Base-by-base conservation (phyloP, 2,113 vertebrate species). In the Hirundichthys speculiger region DNA sequence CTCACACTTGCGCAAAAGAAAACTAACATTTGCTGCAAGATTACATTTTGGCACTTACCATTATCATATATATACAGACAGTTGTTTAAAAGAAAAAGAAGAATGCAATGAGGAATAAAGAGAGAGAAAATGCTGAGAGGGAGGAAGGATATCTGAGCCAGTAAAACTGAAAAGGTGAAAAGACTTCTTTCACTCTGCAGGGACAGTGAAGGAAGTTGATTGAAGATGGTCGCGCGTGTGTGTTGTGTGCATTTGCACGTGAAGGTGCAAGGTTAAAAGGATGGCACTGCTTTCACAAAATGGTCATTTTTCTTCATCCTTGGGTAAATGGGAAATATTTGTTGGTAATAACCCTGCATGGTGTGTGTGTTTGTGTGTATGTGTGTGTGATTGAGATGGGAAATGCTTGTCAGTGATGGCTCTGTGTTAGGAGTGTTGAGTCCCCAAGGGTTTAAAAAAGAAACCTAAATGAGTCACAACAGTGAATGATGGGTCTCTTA, bases 351-450 rank as follows among this genome's bases (percentile, higher is more conserved):
- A 82, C 73, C 64, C 61, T 68, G 69, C 43, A 30, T 43, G 15
- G 30, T 20, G 42, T 56, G 54, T 56, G 49, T 51, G 54, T 60
- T 40, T 39, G 20, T 59, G 45, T 25, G 46, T 54, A 47, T 54
- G 40, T 43, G 21, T 66, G 40, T 46, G 50, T 47, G 46, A 21
- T 62, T 46, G 72, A 73, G 78, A 69, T 63, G 48, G 52, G 59
- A 70, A 86, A 88, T 74, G 54, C 76, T 77, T 89, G 85, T 88
- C 69, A 64, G 53, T 73, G 74, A 82, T 84, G 63, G 74, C 69
- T 75, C 68, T 80, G 59, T 79, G 74, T 83, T 78, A 86, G 73
- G 47, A 58, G 82, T 77, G 85, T 84, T 57, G 75, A 54, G 62
- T 79, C 84, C 52, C 64, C 3, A 24, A 15, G 75, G 77, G 73